A percentile compares a stretch with the other conserved stretches of the same genome.
Conservation (phyloP, 2,113 vertebrate species). For the Megaceryle maxima region DNA sequence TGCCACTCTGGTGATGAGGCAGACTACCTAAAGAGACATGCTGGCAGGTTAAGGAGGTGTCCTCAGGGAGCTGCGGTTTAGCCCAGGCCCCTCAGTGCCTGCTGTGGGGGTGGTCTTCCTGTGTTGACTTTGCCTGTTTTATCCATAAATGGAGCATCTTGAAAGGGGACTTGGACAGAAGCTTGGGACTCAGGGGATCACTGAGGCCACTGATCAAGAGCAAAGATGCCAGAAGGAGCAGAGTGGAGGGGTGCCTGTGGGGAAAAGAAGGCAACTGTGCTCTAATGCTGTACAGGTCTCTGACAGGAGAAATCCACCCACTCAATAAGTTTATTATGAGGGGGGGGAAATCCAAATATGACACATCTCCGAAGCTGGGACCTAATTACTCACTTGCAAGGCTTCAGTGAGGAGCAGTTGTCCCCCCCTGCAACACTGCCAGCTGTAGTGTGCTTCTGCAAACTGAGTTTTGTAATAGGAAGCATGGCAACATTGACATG, state of each 20-base stretch:
- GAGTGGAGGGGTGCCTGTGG: accelerated
- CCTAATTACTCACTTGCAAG: not conserved
- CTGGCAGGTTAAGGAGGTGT: not conserved
- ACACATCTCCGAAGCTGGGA: not conserved
- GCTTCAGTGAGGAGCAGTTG: not conserved
- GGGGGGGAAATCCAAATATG: not conserved
- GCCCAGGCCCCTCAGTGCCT: not conserved
- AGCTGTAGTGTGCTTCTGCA: not conserved
- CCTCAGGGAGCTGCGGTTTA: not conserved
- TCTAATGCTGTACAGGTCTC: not conserved
- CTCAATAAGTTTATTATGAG: not conserved
- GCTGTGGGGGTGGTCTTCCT: not conserved
- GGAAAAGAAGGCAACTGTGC: accelerated
- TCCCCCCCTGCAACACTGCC: not conserved
- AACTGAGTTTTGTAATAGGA: not conserved
- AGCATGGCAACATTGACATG: not conserved
- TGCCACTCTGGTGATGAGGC: accelerated
- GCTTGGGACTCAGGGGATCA: not conserved
- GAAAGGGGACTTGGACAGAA: not conserved
- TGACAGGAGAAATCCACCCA: not conserved
- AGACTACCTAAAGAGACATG: accelerated
- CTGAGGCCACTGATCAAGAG: not conserved
- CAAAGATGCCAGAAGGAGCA: not conserved
- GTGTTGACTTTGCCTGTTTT: not conserved
- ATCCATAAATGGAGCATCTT: not conserved